phyloP scores from a whole-genome alignment of 37 sponge, comb jelly and placozoan species.

The Ephydatia muelleri region DNA sequence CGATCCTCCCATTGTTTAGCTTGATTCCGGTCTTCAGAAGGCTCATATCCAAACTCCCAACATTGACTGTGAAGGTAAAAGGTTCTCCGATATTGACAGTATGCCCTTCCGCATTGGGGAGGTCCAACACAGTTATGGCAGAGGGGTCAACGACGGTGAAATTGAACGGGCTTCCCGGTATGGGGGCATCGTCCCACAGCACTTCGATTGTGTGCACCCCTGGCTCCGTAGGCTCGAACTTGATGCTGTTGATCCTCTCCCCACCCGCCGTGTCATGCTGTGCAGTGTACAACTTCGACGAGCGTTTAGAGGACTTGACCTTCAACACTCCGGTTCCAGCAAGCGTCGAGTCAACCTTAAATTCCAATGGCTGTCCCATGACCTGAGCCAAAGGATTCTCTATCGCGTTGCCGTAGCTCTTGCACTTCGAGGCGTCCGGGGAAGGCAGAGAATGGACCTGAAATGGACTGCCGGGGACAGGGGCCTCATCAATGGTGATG shows the following conservation, averaged over 20 bases:
- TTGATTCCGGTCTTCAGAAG: conserved; percentile 15
- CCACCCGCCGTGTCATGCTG: conserved; percentile 26
- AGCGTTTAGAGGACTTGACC: conserved; percentile 48
- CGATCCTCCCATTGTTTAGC: conserved; percentile 17
- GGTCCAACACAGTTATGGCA: conserved; percentile 23
- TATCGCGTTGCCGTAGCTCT: conserved; percentile 41
- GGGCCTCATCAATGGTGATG: conserved; percentile 50
- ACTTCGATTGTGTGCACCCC: conserved; percentile 78
- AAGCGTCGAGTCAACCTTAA: conserved; percentile 67
- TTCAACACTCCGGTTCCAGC: conserved; percentile 71
- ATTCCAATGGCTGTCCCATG: conserved; percentile 73
- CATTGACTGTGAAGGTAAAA: conserved; percentile 38
- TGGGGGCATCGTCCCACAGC: conserved; percentile 67
- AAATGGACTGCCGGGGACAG: conserved; percentile 77
- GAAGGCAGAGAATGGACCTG: conserved; percentile 36
- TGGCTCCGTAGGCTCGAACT: conserved; percentile 52
- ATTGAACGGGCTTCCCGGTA: conserved; percentile 80
- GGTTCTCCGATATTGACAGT: conserved; percentile 36
- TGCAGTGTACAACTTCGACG: conserved; percentile 22
- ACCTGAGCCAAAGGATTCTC: conserved; percentile 37
- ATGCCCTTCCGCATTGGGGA: conserved; percentile 40
- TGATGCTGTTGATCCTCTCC: conserved; percentile 46
- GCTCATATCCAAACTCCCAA: conserved; percentile 42
- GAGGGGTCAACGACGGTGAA: conserved; percentile 72
- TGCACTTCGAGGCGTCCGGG: conserved; percentile 72